These are phyloP conservation scores for Rhincodon typus DNA, from an alignment of 2,797 vertebrate genomes.

Conservation along the genomic window DNA sequence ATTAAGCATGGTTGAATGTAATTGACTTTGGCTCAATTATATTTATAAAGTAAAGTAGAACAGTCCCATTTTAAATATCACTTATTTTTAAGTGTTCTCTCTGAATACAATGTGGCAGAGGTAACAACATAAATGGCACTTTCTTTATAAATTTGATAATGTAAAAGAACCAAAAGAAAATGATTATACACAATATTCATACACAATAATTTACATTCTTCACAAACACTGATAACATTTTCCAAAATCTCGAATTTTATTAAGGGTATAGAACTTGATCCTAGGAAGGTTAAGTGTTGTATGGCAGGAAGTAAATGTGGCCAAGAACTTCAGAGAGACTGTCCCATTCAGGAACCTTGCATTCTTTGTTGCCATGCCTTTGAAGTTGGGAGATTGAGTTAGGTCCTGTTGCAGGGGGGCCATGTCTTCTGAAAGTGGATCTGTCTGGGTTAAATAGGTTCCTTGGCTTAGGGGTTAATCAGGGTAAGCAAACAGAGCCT, in stretches of 20 bases:
- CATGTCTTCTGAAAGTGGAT: constrained; percentile 67
- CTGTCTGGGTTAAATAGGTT: constrained; percentile 67
- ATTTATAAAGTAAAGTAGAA: neutral
- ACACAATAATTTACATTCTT: neutral
- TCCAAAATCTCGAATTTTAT: neutral
- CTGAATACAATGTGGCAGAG: neutral
- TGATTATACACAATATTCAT: neutral
- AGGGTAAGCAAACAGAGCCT: constrained; percentile 63
- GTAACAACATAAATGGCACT: neutral
- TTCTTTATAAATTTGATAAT: neutral
- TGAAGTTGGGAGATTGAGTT: constrained; percentile 71
- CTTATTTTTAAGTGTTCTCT: neutral
- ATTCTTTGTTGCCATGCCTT: constrained; percentile 72
- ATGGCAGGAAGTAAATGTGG: constrained; percentile 22
- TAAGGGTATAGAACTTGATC: neutral
- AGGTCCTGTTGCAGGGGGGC: constrained; percentile 71
- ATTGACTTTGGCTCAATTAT: neutral
- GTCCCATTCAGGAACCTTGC: constrained; percentile 70
- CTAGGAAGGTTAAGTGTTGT: constrained; percentile 8
- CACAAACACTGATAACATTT: neutral
- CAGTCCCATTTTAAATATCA: neutral
- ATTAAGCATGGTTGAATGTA: neutral
- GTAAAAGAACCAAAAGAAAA: neutral
- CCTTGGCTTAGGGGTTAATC: constrained; percentile 73
- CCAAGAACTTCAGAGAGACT: constrained; percentile 39